Percentiles rank a stretch among this genome's conserved stretches.
These are phyloP conservation scores for Hippocampus guttulatus DNA, from an alignment of 2,113 vertebrate species.

Conservation along the genomic window DNA sequence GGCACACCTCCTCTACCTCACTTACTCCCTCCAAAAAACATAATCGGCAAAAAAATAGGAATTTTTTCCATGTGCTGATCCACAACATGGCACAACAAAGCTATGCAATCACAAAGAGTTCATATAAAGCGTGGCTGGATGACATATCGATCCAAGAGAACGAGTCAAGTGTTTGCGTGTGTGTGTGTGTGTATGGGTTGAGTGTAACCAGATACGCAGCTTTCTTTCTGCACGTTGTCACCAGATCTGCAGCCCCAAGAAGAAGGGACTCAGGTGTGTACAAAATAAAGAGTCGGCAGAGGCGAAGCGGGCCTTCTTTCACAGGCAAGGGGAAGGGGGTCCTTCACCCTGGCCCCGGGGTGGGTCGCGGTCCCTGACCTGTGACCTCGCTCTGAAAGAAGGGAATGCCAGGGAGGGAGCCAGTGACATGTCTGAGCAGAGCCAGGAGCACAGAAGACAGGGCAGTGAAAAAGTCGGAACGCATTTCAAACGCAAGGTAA, in stretches of 20 bases:
- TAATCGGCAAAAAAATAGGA: too few relatives aligned
- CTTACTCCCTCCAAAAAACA: too few relatives aligned
- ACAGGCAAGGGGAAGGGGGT: constrained; percentile 8
- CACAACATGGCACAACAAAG: not conserved
- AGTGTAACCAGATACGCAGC: constrained; percentile 45
- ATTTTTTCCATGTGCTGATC: not conserved
- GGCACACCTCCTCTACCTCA: too few relatives aligned
- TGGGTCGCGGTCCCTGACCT: constrained; percentile 66
- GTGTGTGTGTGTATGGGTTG: not conserved
- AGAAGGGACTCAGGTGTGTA: constrained; percentile 71
- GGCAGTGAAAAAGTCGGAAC: constrained; percentile 34
- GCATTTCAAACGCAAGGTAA: not conserved
- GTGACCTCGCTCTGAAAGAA: constrained; percentile 69
- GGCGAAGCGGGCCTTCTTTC: constrained; percentile 20
- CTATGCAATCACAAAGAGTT: constrained; percentile 30
- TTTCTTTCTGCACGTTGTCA: constrained; percentile 62
- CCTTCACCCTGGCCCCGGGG: constrained; percentile 60
- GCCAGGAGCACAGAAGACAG: constrained; percentile 1
- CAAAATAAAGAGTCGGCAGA: constrained; percentile 70
- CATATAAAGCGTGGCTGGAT: constrained; percentile 10
- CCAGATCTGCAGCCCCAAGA: constrained; percentile 37
- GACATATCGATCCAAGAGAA: constrained; percentile 37
- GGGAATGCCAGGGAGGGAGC: constrained; percentile 67
- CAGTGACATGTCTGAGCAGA: constrained; percentile 66
- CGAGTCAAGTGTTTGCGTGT: constrained; percentile 20